Conservation (phyloP, 1,140 invertebrate genomes). For the Tigriopus japonicus region DNA sequence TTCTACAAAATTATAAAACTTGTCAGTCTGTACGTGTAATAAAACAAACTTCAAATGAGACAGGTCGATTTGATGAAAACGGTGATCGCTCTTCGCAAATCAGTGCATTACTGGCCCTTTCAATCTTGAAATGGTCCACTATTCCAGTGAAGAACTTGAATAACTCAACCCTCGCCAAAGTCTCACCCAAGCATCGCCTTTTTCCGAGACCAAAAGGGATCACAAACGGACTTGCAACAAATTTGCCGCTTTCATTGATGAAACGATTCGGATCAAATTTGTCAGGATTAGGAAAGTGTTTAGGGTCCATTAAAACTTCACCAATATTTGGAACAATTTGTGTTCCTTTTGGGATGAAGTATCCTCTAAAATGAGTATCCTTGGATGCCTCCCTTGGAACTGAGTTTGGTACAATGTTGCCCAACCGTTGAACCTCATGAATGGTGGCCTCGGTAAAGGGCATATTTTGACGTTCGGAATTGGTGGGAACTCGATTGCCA, state of each 20-base stretch:
- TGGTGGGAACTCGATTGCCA: too few relatives aligned
- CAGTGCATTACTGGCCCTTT: too few relatives aligned
- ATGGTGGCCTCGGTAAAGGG: background rate
- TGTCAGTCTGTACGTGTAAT: too few relatives aligned
- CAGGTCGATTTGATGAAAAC: too few relatives aligned
- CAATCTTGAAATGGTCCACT: too few relatives aligned
- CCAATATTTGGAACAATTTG: background rate
- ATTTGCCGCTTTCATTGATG: background rate
- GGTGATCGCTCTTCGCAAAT: too few relatives aligned
- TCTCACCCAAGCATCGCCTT: background rate
- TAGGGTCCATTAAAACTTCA: background rate
- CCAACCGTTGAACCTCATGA: background rate
- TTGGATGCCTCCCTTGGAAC: background rate
- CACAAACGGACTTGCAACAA: background rate
- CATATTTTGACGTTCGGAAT: conserved; percentile 20
- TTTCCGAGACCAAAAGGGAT: background rate
- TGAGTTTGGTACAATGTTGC: background rate
- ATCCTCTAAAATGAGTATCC: background rate
- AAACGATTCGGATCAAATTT: background rate
- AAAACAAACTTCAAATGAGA: too few relatives aligned
- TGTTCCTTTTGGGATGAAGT: background rate
- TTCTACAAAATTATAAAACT: too few relatives aligned
- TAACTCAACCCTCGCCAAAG: background rate
- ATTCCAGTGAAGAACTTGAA: background rate
- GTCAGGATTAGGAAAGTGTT: background rate